Base-by-base conservation (phyloP, 1,140 invertebrate genomes). In the Heliconius nattereri region DNA sequence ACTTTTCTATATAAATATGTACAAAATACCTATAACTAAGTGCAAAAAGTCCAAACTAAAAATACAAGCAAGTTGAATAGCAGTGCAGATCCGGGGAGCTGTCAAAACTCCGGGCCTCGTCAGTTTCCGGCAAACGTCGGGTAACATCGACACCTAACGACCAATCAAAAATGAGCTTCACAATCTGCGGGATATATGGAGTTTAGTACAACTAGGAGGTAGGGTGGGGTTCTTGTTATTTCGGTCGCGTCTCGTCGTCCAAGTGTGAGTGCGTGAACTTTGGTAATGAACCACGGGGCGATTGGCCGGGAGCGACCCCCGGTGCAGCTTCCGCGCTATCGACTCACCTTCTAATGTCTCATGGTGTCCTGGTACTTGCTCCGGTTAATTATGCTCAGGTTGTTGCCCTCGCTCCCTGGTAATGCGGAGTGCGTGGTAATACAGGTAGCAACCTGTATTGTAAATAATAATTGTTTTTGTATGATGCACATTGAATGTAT, bases 211-310 rank as follows among this genome's bases (percentile, higher is more conserved):
- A 52, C 72, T 73, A 40, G 45, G 73, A 71, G 79, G 80, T 73
- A 73, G 78, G 77, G 78, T 78, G 79, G 73, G 84, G 87, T 73
- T 89, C 85, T 85, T 71, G n/a, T 9, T 81, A 76, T 79, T 75
- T 66, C 11, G 60, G 60, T 29, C 26, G 2, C 60, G 26, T 66
- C 60, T 66, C 60, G 13, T 1, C 11, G 3, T 8, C 60, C 73
- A 81, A 90, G 89, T 90, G 88, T 84, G 82, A 87, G 90, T 89
- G 90, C 88, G 88, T 93, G 91, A 94, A 94, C 92, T 92, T 94
- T 94, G 91, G 90, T 92, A 94, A 94, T 94, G 92, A 94, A 94
- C 92, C 87, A 84, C 86, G 87, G 85, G 89, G 87, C 87, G 85
- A 87, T 89, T 89, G 90, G 86, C 89, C 87, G 87, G 86, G 86